Evolutionary conservation across 2,888 invertebrate genomes (phyloP), one percentile per base, ranked within the genome.

Genomic region (Ophion ventricosus): DNA sequence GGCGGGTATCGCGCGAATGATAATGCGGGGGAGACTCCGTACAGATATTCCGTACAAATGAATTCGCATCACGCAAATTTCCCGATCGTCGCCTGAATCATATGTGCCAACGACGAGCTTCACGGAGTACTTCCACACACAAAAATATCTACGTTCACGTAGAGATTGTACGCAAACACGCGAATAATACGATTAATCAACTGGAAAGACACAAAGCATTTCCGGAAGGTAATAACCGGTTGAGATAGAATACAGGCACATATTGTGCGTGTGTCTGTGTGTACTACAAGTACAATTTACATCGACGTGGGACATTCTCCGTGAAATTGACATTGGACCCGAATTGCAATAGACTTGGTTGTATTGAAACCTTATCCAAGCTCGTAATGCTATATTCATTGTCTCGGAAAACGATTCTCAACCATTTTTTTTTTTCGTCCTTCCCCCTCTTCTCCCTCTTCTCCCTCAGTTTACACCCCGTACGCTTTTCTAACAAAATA

Each of bases 1-100:
- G n/a, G 56, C 8, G 43, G 43, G 17, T 57, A 23, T 56, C 29
- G 14, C 14, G 14, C 43, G 14, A 67, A 63, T 49, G 25, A 43
- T 7, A 23, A 69, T 75, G 54, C 23, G 7, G 35, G 11, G 11
- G 67, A 73, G 29, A 40, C 69, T 25, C 25, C 35, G 23, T 23
- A 29, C 11, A 54, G 54, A 56, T 35, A 29, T 40, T 40, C 40
- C 57, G 26, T 66, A 43, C 70, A 11, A 64, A 82, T 76, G 59
- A 66, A 76, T 72, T 72, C 43, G 56, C 56, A 26, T 49, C 64
- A 35, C 70, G 64, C 35, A 35, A 76, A 77, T 82, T 77, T 75
- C 57, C 75, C 72, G 49, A 66, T 64, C 64, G 29, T 54, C 75
- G 64, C 7, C 54, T 72, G 66, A 76, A 23, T 76, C 76, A 76